Evolutionary conservation across 2,797 vertebrate genomes (phyloP), one percentile per base, ranked within the genome.

Genomic region (Enteromius unitaeniatus): DNA sequence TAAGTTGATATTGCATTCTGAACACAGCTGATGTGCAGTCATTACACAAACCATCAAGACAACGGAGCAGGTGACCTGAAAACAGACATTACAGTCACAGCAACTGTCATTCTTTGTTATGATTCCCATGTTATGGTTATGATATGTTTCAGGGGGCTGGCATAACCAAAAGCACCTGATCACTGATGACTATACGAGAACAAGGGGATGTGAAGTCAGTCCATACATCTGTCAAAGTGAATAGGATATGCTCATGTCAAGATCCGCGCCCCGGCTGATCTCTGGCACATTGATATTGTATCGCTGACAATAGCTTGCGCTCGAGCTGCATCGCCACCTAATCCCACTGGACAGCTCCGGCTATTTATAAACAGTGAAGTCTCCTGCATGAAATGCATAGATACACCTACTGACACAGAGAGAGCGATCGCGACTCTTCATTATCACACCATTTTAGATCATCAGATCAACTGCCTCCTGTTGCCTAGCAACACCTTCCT

Each of bases 261-360:
- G 49, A 49, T 37, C 28, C 23, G 19, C 86, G 90, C 88, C 86
- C 51, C 40, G 81, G 11, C 3, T 31, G 84, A 90, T 93, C 84
- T 83, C 26, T 76, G 82, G 89, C 87, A 79, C 51, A 70, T 70
- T 80, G 68, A 79, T 60, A 87, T 62, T 78, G 83, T 89, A 83
- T 84, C 81, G 84, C 58, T 88, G 92, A 91, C 90, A 92, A 88
- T 28, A 40, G 77, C 58, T 47, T 34, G 55, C 60, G 79, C 77
- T 26, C 88, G 79, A 88, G 88, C 89, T 78, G 86, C 87, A 84
- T 87, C 77, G 88, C 84, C 85, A 60, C 86, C 55, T 94, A 91
- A 95, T 92, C 88, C 37, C 88, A 92, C 73, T 86, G 82, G 93
- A 94, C 93, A 93, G 90, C 87, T 84, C 78, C 42, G 83, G 89